Conservation (phyloP, 2,888 invertebrate genomes). For the Andrena flavipes region DNA sequence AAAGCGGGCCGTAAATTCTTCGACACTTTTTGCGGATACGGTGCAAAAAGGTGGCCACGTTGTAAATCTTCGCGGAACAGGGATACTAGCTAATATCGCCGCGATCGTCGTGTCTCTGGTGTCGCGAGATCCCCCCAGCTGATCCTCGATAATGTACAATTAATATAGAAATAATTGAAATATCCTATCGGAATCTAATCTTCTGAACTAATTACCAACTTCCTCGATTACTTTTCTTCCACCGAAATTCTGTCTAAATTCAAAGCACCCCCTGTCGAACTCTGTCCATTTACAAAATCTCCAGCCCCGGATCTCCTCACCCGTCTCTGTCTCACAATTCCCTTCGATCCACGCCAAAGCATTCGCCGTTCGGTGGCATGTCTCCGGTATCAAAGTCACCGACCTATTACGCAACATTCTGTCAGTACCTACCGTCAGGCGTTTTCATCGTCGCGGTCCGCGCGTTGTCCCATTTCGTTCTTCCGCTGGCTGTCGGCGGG, state of each 20-base stretch:
- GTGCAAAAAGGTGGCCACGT: constrained; percentile 24
- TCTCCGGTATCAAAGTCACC: constrained; percentile 26
- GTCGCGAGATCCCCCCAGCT: not conserved
- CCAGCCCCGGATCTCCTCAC: not conserved
- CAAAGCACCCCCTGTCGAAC: no score
- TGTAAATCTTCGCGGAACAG: constrained; percentile 42
- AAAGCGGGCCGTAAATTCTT: constrained; percentile 68
- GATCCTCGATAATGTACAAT: not conserved
- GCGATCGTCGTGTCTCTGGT: constrained; percentile 5
- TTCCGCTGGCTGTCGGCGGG: constrained; percentile 79
- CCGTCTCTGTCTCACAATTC: not conserved
- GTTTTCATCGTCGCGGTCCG: constrained; percentile 25
- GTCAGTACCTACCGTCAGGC: constrained; percentile 5
- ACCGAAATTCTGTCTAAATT: no score
- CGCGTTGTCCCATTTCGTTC: constrained; percentile 55
- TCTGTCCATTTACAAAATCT: not conserved
- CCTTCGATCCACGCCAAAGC: not conserved
- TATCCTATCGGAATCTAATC: no score
- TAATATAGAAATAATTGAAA: not conserved
- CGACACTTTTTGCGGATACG: constrained; percentile 63
- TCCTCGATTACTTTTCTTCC: no score
- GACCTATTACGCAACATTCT: constrained; percentile 51
- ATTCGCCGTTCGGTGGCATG: not conserved
- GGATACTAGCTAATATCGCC: constrained; percentile 25
- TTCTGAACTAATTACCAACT: no score